Conservation (phyloP, 1,140 invertebrate species). For the Drosophila quadrilineata region DNA sequence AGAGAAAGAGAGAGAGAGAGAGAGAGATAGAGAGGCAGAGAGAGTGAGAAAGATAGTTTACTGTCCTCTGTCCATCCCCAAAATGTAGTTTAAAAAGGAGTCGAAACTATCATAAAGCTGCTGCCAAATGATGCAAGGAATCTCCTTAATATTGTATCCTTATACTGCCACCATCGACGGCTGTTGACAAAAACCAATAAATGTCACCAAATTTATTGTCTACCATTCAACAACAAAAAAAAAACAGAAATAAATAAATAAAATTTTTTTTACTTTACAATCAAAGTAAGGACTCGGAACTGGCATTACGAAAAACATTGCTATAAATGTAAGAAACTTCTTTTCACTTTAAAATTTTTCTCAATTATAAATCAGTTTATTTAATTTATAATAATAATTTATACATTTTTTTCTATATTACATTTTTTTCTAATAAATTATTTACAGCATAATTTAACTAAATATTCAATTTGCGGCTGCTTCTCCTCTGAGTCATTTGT, state of each 20-base stretch:
- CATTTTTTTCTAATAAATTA: too few relatives aligned
- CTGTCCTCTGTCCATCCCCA: constrained; percentile 15
- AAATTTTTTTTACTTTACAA: constrained; percentile 70
- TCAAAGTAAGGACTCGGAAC: constrained; percentile 24
- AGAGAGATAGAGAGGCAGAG: constrained; percentile 6
- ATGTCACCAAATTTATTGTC: constrained; percentile 80
- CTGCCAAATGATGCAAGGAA: constrained; percentile 59
- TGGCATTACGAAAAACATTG: too few relatives aligned
- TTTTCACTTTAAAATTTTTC: too few relatives aligned
- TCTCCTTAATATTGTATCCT: constrained; percentile 3
- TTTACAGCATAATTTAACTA: too few relatives aligned
- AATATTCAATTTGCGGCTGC: too few relatives aligned
- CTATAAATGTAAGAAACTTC: too few relatives aligned
- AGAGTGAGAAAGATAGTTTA: constrained; percentile 7
- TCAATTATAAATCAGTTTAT: too few relatives aligned
- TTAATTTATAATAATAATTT: too few relatives aligned
- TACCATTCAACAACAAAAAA: constrained; percentile 51
- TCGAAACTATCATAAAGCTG: constrained; percentile 59
- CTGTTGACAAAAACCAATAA: constrained; percentile 75
- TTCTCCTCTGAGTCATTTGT: too few relatives aligned
- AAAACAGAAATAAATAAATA: too few relatives aligned
- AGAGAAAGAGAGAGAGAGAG: constrained; percentile 9
- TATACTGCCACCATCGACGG: too few relatives aligned
- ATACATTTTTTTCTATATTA: too few relatives aligned
- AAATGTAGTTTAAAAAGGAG: constrained; percentile 32